Base-by-base conservation (phyloP, 2,797 vertebrate genomes). In the Bufotes viridis region DNA sequence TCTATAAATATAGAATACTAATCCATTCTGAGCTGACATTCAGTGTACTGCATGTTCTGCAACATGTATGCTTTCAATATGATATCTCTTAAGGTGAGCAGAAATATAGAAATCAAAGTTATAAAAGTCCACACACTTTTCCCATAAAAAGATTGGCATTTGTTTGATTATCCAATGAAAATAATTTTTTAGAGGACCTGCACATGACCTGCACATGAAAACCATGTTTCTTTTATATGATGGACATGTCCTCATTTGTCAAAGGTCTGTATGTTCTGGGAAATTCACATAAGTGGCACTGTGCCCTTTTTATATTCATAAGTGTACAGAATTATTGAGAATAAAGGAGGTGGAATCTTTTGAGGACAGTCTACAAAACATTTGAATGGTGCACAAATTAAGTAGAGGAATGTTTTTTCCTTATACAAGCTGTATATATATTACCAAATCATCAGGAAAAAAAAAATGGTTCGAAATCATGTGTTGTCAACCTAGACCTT, bases 101-200 rank as follows among this genome's bases (percentile, higher is more conserved):
- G 0, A 5, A 42, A 42, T 42, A 42, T 42, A 42, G 42, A 42
- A 42, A 42, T 42, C 42, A 42, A 4, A 42, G 24, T 3, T 67
- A 67, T 29, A 0, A 29, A 29, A 42, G 2, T 42, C 70, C 10
- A 20, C 29, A 17, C 49, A 74, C 70, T 74, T 74, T 74, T 74
- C 34, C 17, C 70, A 20, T 74, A 42, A 74, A 42, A 74, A 74
- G 70, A 74, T 74, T 74, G 70, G 6, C 34, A 74, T 74, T 74
- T 70, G n/a, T 70, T 17, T 74, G 18, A 74, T 74, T 74, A 74
- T 22, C 2, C 34, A 49, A 15, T 42, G 2, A 74, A 22, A 74
- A 9, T 18, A 42, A 72, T 20, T 29, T 18, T 75, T 75, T 75
- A 75, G 53, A 22, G 34, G 72, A 42, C 75, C 6, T 15, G 15